A percentile compares a stretch with the other conserved stretches of the same genome.
These are phyloP conservation scores for Cheilosia pagana DNA, from an alignment of 2,888 invertebrate species.

Conservation along the genomic window DNA sequence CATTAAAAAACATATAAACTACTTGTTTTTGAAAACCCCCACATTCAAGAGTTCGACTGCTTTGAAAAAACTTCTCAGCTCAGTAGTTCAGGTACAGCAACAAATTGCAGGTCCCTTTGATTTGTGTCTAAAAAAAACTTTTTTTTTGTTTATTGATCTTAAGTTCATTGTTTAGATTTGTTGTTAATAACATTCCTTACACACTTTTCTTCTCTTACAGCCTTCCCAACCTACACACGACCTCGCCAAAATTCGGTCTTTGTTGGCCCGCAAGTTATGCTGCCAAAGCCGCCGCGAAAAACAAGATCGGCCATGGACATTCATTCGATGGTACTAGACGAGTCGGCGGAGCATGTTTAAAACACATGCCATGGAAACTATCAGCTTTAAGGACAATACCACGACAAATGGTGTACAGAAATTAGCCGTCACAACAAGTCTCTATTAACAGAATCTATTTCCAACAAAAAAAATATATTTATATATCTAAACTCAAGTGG, in stretches of 20 bases:
- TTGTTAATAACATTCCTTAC: too few relatives aligned
- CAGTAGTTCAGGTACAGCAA: too few relatives aligned
- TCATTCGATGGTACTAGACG: conserved; percentile 88
- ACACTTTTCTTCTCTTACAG: conserved; percentile 82
- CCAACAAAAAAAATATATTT: conserved; percentile 1
- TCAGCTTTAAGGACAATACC: conserved; percentile 1
- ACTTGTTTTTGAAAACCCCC: too few relatives aligned
- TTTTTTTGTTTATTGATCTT: too few relatives aligned
- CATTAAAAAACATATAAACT: too few relatives aligned
- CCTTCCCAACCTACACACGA: conserved; percentile 82
- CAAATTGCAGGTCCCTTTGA: too few relatives aligned
- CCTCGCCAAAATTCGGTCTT: conserved; percentile 94
- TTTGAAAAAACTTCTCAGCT: too few relatives aligned
- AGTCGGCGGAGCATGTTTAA: conserved; percentile 81
- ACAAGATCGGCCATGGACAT: conserved; percentile 93
- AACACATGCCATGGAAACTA: neutral
- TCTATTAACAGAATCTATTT: conserved; percentile 4
- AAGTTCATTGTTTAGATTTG: too few relatives aligned
- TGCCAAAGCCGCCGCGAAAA: conserved; percentile 89
- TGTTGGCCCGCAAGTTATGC: conserved; percentile 89
- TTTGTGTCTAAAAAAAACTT: too few relatives aligned
- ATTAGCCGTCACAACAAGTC: conserved; percentile 10
- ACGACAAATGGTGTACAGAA: conserved; percentile 7
- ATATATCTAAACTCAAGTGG: conserved; percentile 42
- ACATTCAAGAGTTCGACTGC: too few relatives aligned